Evolutionary conservation across 1,140 invertebrate species (phyloP), one percentile per base, ranked within the genome.

Genomic region (Trachelipus rathkii): DNA sequence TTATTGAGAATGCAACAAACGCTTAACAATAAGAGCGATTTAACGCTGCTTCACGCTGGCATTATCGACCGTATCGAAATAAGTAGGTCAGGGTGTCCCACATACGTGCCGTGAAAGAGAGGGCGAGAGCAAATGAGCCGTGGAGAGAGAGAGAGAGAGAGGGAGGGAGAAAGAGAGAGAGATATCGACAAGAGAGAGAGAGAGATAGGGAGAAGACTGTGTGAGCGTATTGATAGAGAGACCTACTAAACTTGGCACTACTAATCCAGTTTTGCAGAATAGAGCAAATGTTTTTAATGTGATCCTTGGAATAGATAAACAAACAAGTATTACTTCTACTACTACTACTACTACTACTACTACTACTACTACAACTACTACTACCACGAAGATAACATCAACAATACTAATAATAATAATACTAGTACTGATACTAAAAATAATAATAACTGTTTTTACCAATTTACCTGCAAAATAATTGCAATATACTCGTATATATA

Each of bases 11-110:
- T 60, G 11, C 50, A 60, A 60, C 11, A 13, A 19, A 19, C 50
- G 11, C 11, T 60, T n/a, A 60, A 60, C 50, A 60, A 60, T 60
- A 60, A 60, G 50, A 60, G 50, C 50, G 50, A 15, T 60, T 19
- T 60, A 19, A 13, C 50, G 19, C 11, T 19, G 50, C 19, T 60
- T 60, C 19, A 60, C 50, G 50, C 50, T 60, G 19, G 50, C 19
- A 60, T 60, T 60, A 60, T 60, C 50, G 50, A 60, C 50, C 50
- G 50, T 60, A 60, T 60, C 19, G 50, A 60, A 60, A 60, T 19
- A 60, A 60, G 50, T 60, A 60, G 50, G 50, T 60, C 50, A 60
- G 50, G 50, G 50, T 60, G 50, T 60, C 50, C 50, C 50, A 60
- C 11, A 60, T 60, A 60, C 50, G 50, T 33, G 50, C 50, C 2